Evolutionary conservation across 2,888 invertebrate genomes (phyloP), one percentile per base, ranked within the genome.

Genomic region (Drosophila maculinotata): DNA sequence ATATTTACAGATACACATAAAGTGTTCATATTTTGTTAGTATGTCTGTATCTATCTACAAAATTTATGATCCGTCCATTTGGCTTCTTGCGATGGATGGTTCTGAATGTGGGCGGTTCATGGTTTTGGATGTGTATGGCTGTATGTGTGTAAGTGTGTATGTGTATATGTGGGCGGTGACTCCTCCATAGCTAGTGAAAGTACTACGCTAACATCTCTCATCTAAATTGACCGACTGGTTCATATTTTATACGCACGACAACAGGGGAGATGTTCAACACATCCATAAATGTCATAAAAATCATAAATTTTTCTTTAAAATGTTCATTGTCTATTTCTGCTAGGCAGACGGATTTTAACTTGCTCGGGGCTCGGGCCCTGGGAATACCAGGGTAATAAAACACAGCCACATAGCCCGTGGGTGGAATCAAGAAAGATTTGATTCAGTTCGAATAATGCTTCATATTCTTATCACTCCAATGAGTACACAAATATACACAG

Each of bases 231-330:
- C 74, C 62, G 63, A 45, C 52, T 52, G 52, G 56, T 68, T 45
- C 64, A 80, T 68, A 77, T 77, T 68, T 77, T 74, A 78, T 71
- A 63, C 41, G 39, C 33, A 52, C 45, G 71, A 59, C 58, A 75
- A 52, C 69, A 33, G 42, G 42, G 17, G 15, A 75, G 69, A 71
- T 78, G 54, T 62, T 68, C 62, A 60, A 58, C 62, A 71, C 80
- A 77, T 81, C 64, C 63, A 79, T 81, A 73, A 79, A 76, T 69
- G 81, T 81, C 79, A 66, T 63, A 73, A 76, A 78, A 73, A 64
- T 47, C 69, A 76, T 76, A 70, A 76, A 78, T 67, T 66, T 62
- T 25, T 31, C 26, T 49, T 42, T 59, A 51, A 76, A 63, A 73
- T 72, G 51, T 65, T 58, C 48, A 76, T 69, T 72, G 69, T 64